Evolutionary conservation across 2,113 vertebrate genomes (phyloP), one percentile per base, ranked within the genome.

Genomic region (Hydropotes inermis): DNA sequence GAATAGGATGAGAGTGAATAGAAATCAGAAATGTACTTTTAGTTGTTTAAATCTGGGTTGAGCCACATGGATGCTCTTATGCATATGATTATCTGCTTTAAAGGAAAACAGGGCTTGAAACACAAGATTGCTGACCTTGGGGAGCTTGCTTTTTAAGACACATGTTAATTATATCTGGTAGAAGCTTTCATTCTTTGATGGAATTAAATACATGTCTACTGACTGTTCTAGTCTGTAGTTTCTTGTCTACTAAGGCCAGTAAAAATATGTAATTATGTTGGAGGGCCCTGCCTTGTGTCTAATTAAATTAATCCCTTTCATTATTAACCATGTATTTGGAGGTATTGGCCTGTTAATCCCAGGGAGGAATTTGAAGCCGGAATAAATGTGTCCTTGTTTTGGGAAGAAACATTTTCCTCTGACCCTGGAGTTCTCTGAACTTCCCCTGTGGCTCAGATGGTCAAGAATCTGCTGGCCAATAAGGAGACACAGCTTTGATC

Each of bases 21-120:
- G 52, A 78, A 33, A 76, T 84, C 47, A 87, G 39, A 89, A 90
- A 97, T 55, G 45, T 43, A 7, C 4, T 28, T 14, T 25, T 14
- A n/a, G 27, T 50, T 95, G 70, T n/a, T 84, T 94, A 54, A 30
- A n/a, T 79, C 81, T 94, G 96, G 57, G 54, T 91, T 93, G 67
- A 93, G 39, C 30, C 67, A 64, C 4, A 0, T 55, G 92, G 14
- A n/a, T 78, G 52, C n/a, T 94, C 17, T 64, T 82, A 12, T 7
- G 25, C 21, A 27, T 57, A 3, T 94, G 79, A 79, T 94, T 84
- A 54, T 43, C 87, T 87, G 10, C 43, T 67, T 67, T 87, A 82
- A 36, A 61, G 21, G 30, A 61, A 78, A 64, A 54, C 39, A 97
- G 39, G n/a, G 5, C 76, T 78, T 43, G 47, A 76, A 91, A 76